Base-by-base conservation (phyloP, 2,113 vertebrate species). In the Hippocampus mohnikei region DNA sequence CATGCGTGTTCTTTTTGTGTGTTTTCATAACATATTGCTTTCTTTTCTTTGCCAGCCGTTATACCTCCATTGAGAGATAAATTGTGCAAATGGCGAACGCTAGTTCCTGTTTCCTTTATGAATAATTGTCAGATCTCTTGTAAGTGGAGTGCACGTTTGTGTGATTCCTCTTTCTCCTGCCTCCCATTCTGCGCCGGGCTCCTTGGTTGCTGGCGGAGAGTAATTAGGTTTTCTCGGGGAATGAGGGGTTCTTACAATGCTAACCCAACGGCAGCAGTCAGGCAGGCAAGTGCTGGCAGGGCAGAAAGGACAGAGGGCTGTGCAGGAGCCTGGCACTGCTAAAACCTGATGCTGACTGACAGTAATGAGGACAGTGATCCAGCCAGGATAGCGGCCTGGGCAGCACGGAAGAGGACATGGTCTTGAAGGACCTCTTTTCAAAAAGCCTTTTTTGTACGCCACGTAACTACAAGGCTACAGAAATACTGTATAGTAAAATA, bases 261-360 rank as follows among this genome's bases (percentile, higher is more conserved):
- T 84, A 74, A 88, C 83, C 33, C 87, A 87, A 87, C 82, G 88
- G 86, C 87, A 88, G 88, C 87, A 80, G 88, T 81, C 88, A 88
- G 89, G 81, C 87, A 79, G 84, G 85, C 84, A 77, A 82, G 77
- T 80, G 80, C 85, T 86, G 86, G 88, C 85, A 80, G 88, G 85
- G 81, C 81, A 77, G 79, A 77, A 80, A 88, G 87, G 88, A 88
- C 83, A 84, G 88, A 87, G 88, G 81, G 86, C 82, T 84, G 83
- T 85, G 89, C 86, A 86, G 84, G 80, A 89, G 83, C 81, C 85
- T 88, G 85, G 84, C 84, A 84, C 83, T 77, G 85, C 85, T 89
- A 88, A 37, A 91, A 90, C 82, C 88, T 89, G 87, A 88, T 88
- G 86, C 86, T 91, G 91, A 92, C 86, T 91, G 91, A 92, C 89